Percentiles rank a stretch among this genome's conserved stretches.
Conservation (phyloP, 1,140 invertebrate genomes). For the Zaprionus capensis region DNA sequence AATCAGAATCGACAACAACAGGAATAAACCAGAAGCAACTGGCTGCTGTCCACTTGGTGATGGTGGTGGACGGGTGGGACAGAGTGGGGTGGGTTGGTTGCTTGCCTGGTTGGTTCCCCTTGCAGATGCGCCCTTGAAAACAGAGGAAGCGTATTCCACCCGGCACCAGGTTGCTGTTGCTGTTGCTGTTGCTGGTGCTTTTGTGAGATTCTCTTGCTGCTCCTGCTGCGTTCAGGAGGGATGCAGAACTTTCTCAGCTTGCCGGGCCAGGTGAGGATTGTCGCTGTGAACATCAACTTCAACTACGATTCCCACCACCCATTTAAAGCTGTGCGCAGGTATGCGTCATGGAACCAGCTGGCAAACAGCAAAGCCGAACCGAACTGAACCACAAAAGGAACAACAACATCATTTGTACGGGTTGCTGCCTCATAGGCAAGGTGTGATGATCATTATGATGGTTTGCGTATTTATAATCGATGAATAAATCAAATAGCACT, state of each 20-base stretch:
- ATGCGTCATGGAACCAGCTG: slow-evolving; percentile 65
- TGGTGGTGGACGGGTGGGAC: neutral
- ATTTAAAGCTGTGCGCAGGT: slow-evolving; percentile 67
- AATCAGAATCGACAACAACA: slow-evolving; percentile 41
- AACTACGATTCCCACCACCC: slow-evolving; percentile 25
- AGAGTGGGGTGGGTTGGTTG: slow-evolving; percentile 37
- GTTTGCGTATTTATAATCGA: neutral
- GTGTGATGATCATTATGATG: slow-evolving; percentile 6
- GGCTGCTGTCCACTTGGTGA: slow-evolving; percentile 45
- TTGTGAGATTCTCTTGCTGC: slow-evolving; percentile 54
- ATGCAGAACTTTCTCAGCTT: slow-evolving; percentile 64
- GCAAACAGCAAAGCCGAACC: slow-evolving; percentile 17
- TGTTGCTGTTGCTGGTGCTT: slow-evolving; percentile 67
- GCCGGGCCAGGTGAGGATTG: slow-evolving; percentile 40
- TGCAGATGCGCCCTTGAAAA: slow-evolving; percentile 67
- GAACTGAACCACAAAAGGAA: slow-evolving; percentile 26
- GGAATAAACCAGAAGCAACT: slow-evolving; percentile 33
- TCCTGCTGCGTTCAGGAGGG: slow-evolving; percentile 43
- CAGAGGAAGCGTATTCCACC: neutral
- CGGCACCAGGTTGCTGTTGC: slow-evolving; percentile 53
- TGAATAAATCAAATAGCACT: slow-evolving; percentile 2
- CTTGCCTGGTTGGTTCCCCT: slow-evolving; percentile 29
- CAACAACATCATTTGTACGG: too few relatives aligned
- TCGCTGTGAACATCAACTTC: slow-evolving; percentile 42
- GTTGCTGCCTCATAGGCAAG: slow-evolving; percentile 1